Evolutionary conservation across 2,888 invertebrate species (phyloP).

Genomic region (Machimus atricapillus): DNA sequence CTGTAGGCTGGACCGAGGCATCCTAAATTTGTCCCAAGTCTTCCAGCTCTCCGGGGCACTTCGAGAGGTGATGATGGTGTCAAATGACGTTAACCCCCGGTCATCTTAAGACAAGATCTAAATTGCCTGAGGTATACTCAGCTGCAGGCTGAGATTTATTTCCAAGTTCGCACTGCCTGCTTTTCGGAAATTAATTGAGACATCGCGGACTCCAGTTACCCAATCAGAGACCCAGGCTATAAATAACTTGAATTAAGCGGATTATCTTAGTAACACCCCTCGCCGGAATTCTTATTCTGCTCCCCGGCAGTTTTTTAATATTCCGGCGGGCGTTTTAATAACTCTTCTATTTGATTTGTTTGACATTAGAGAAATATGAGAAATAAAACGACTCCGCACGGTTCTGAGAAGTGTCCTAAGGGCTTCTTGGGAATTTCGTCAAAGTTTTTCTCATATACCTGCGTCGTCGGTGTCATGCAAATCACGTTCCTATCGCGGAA

Average conservation of each 20-base stretch:
- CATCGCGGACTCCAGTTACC: neutral
- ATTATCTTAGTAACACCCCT: neutral
- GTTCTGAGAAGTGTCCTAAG: neutral
- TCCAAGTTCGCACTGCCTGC: neutral
- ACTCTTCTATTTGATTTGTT: conserved; percentile 15
- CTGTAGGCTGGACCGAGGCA: neutral
- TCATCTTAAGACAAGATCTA: conserved; percentile 2
- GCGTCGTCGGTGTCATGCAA: neutral
- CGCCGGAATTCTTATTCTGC: neutral
- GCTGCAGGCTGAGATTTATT: neutral
- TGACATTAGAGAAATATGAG: neutral
- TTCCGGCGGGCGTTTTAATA: neutral
- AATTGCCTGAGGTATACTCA: neutral
- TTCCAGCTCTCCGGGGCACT: neutral
- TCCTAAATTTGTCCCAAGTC: neutral
- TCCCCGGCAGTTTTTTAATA: neutral
- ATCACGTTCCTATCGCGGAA: conserved; percentile 17
- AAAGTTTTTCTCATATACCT: neutral
- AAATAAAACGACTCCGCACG: neutral
- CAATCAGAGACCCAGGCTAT: neutral
- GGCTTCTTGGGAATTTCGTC: neutral
- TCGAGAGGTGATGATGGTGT: conserved; percentile 20
- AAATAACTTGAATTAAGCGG: neutral
- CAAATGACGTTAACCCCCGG: conserved; percentile 2
- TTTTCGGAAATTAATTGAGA: conserved; percentile 14